Evolutionary conservation across 2,113 vertebrate genomes (phyloP).

Genomic region (Lota lota): DNA sequence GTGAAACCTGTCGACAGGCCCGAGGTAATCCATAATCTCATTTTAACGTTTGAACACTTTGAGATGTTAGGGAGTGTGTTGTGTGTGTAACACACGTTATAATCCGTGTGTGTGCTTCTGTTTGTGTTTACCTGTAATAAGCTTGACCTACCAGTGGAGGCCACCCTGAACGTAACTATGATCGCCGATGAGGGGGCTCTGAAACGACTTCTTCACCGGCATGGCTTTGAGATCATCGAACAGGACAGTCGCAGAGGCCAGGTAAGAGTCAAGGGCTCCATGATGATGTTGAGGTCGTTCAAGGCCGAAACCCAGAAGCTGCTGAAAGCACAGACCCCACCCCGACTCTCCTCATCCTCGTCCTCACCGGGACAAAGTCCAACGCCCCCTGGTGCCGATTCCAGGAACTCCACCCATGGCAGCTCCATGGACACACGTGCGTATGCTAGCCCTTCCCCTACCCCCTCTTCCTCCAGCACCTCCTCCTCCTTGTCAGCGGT

Average conservation of each 20-base stretch:
- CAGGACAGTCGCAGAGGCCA: rapidly evolving
- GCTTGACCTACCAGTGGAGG: conserved; percentile 61
- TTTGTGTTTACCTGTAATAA: conserved; percentile 21
- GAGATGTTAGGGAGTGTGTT: too few relatives aligned
- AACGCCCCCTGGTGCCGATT: conserved; percentile 5
- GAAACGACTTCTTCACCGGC: conserved; percentile 7
- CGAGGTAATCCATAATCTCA: conserved; percentile 27
- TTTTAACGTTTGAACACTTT: neutral
- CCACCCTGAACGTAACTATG: conserved; percentile 29
- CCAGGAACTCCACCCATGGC: neutral
- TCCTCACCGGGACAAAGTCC: neutral
- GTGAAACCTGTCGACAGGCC: conserved; percentile 22
- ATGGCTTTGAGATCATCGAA: conserved; percentile 30
- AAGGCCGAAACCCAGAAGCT: conserved; percentile 38
- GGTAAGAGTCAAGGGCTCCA: conserved; percentile 51
- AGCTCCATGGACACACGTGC: neutral
- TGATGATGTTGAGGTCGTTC: conserved; percentile 44
- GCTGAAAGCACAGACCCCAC: neutral
- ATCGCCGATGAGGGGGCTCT: conserved; percentile 25
- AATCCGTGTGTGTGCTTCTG: too few relatives aligned
- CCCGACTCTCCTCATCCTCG: neutral
- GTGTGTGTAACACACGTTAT: too few relatives aligned
- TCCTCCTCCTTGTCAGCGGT: too few relatives aligned
- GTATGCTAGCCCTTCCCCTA: neutral
- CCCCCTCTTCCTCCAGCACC: neutral